These are phyloP conservation scores for Hirtodrosophila alboralis DNA, from an alignment of 2,888 invertebrate genomes.

Conservation along the genomic window DNA sequence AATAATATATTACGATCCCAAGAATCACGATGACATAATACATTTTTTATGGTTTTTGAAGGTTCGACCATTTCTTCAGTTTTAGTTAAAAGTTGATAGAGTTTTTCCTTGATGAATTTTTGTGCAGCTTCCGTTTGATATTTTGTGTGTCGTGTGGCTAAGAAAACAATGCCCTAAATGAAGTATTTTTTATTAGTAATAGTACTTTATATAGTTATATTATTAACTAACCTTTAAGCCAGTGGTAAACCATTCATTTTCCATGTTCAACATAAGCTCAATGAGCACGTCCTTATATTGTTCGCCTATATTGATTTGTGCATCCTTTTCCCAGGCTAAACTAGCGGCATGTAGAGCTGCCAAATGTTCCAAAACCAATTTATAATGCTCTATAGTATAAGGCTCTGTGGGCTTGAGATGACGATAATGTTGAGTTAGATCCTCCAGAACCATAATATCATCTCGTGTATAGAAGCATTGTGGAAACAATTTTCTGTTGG, in stretches of 20 bases:
- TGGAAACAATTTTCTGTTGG: constrained; percentile 62
- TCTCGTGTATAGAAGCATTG: constrained; percentile 67
- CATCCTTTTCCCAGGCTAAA: constrained; percentile 75
- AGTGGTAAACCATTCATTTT: constrained; percentile 73
- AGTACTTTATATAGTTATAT: too few relatives aligned
- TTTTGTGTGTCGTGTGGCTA: constrained; percentile 72
- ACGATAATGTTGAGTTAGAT: constrained; percentile 58
- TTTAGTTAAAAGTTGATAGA: constrained; percentile 59
- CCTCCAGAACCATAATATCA: constrained; percentile 79
- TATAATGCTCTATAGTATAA: constrained; percentile 58
- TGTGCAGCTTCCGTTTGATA: constrained; percentile 65
- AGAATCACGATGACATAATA: constrained; percentile 84
- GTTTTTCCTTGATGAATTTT: constrained; percentile 63
- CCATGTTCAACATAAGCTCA: constrained; percentile 60
- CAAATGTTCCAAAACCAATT: constrained; percentile 64
- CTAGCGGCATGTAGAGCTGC: constrained; percentile 76
- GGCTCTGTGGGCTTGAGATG: constrained; percentile 51
- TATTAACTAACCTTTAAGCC: constrained; percentile 66
- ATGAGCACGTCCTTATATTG: constrained; percentile 52
- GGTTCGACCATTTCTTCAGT: constrained; percentile 68
- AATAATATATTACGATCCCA: constrained; percentile 83
- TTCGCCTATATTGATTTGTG: constrained; percentile 64
- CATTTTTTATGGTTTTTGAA: constrained; percentile 82
- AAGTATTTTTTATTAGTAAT: background rate
- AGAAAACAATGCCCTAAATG: constrained; percentile 66